phyloP scores from a whole-genome alignment of 2,797 vertebrate genomes.

The Gadopsis marmoratus region DNA sequence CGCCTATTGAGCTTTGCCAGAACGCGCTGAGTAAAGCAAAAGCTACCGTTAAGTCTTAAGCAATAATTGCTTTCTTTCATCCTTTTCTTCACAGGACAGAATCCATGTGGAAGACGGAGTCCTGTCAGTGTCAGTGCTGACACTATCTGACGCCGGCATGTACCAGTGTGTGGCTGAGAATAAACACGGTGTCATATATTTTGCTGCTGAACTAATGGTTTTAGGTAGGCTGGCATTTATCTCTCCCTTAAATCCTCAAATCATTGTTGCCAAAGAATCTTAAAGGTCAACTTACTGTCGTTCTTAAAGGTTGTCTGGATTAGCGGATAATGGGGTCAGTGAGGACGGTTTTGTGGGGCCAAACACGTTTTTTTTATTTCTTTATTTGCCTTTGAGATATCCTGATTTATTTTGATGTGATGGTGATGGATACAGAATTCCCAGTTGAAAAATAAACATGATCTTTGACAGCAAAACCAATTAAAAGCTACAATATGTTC shows the following conservation, averaged over 20 bases:
- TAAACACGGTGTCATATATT: slow-evolving; percentile 94
- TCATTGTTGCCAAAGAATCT: slow-evolving; percentile 68
- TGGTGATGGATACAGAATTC: slow-evolving; percentile 23
- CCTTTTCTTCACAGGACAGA: slow-evolving; percentile 87
- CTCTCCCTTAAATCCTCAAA: slow-evolving; percentile 68
- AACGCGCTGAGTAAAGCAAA: slow-evolving; percentile 47
- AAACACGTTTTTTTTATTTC: slow-evolving; percentile 54
- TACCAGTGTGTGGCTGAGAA: slow-evolving; percentile 98
- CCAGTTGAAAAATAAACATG: slow-evolving; percentile 11
- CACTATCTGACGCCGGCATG: slow-evolving; percentile 93
- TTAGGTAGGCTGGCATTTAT: slow-evolving; percentile 89
- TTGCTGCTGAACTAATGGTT: slow-evolving; percentile 94
- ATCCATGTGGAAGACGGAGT: slow-evolving; percentile 93
- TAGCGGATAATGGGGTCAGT: slow-evolving; percentile 77
- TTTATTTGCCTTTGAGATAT: slow-evolving; percentile 26
- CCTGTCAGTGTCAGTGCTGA: slow-evolving; percentile 90
- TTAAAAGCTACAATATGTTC: slow-evolving; percentile 7
- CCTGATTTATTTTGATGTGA: slow-evolving; percentile 42
- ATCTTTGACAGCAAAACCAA: slow-evolving; percentile 26
- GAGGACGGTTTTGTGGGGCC: slow-evolving; percentile 66
- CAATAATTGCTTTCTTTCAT: slow-evolving; percentile 69
- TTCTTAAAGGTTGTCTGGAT: slow-evolving; percentile 82
- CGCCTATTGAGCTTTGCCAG: slow-evolving; percentile 49
- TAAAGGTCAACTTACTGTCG: slow-evolving; percentile 81
- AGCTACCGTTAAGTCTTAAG: slow-evolving; percentile 50